Base-by-base conservation (phyloP, 37 sponge, comb jelly and placozoan genomes). In the Dysidea cf. avara region DNA sequence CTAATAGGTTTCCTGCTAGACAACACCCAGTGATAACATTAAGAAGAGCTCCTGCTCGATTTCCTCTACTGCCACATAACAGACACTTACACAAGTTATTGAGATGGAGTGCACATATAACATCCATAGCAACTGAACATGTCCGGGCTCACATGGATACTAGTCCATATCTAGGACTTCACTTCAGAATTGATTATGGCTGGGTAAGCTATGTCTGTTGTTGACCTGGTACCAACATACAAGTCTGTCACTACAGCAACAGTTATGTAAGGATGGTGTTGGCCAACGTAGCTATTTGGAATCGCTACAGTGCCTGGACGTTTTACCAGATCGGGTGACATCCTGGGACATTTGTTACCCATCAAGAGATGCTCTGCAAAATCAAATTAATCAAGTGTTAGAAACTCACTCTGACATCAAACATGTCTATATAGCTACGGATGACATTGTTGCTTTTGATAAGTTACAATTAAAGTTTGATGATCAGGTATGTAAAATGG, bases 271-370 rank as follows among this genome's bases (percentile, higher is more conserved):
- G 43, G 70, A 51, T 77, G 91, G 62, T 3, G 63, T 60, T 36
- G 85, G 79, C 31, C 13, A 17, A 4, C 50, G 33, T 12, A 50
- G 66, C 40, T 90, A 75, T 72, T 83, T 94, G 86, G 94, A 89
- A 68, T 94, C 94, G n/a, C 76, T 46, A 5, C 94, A 94, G 70
- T 94, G 94, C 35, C 61, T 94, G 49, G 91, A 89, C 34, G 68
- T n/a, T n/a, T n/a, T n/a, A n/a, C n/a, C n/a, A n/a, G n/a, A n/a
- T n/a, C n/a, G n/a, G n/a, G n/a, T n/a, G n/a, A n/a, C n/a, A n/a
- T n/a, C n/a, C n/a, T n/a, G n/a, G n/a, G n/a, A n/a, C n/a, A n/a
- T n/a, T n/a, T n/a, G n/a, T n/a, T n/a, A n/a, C n/a, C n/a, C n/a
- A n/a, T n/a, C n/a, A n/a, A n/a, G n/a, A n/a, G n/a, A n/a, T n/a